Base-by-base conservation (phyloP, 1,140 invertebrate species). In the Teleopsis dalmanni region DNA sequence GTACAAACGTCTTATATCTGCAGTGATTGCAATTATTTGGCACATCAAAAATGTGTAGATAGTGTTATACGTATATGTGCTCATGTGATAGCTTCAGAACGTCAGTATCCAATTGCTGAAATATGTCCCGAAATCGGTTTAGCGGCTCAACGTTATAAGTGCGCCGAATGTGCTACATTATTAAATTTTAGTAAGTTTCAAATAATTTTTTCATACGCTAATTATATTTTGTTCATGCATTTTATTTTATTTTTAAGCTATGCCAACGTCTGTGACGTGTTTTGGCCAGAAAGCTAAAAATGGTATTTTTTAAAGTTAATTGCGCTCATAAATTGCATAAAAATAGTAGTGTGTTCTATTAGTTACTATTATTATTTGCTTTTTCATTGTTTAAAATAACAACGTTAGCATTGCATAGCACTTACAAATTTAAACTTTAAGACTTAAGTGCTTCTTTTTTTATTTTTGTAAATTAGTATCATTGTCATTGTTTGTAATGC, bases 101-200 rank as follows among this genome's bases (percentile, higher is more conserved):
- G 80, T 29, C 81, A 84, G 2, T 71, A 78, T 45, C 88, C 85
- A 59, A 82, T 88, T 36, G 77, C 78, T 56, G 79, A 79, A 37
- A 91, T 92, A 59, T 91, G 88, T 59, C 88, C 89, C 1, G 88
- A 91, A 72, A 78, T 78, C 52, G 87, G 88, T 4, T 70, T 93
- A 27, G 79, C 84, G 0, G 73, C 75, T 3, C 88, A 92, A 65
- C 76, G 78, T 41, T 91, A 90, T 61, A 77, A 80, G 54, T 93
- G 89, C 67, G 82, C 81, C 3, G 88, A 93, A 68, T 93, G 89
- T 62, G 76, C 78, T 55, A 75, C 77, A 1, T 73, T 75, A 52
- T 78, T 91, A 33, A 84, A 80, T 23, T 84, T 87, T 55, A 85
- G 88, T 84, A 79, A 85, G 77, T 77, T 23, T 5, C 3, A 19